Percentiles rank a stretch among this genome's conserved stretches.
These are phyloP conservation scores for Orbicella faveolata DNA, from an alignment of 64 coral and sea anemone genomes.

Conservation along the genomic window DNA sequence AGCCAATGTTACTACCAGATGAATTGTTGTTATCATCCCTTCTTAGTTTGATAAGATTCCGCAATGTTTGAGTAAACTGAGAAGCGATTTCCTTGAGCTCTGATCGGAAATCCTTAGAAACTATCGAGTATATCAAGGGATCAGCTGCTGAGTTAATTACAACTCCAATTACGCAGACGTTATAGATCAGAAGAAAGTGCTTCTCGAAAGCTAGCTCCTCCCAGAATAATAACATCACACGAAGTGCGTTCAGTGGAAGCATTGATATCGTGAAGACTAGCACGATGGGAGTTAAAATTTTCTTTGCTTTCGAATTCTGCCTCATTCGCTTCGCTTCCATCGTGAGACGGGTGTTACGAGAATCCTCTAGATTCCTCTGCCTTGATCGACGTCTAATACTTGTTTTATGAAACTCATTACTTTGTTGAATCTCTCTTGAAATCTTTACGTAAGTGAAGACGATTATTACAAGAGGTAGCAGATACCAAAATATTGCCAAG, in stretches of 20 bases:
- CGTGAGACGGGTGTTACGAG: neutral
- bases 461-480: constrained; percentile 50
- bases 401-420: constrained; percentile 46
- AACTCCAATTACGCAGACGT: constrained; percentile 56
- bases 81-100: neutral
- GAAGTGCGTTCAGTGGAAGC: constrained; percentile 39
- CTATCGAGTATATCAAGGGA: constrained; percentile 54
- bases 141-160: constrained; percentile 43
- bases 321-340: constrained; percentile 31
- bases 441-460: constrained; percentile 52
- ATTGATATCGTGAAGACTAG: constrained; percentile 51
- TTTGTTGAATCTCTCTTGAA: constrained; percentile 16
- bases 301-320: constrained; percentile 51
- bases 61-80: neutral
- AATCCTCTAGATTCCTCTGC: neutral
- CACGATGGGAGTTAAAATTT: constrained; percentile 47
- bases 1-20: neutral
- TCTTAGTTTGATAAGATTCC: constrained; percentile 9
- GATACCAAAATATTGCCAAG: constrained; percentile 32
- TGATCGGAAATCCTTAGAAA: constrained; percentile 47
- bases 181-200: constrained; percentile 33
- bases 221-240: constrained; percentile 25
- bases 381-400: neutral
- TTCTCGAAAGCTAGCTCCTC: neutral
- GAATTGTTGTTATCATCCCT: neutral